Conservation (phyloP, 2,113 vertebrate species). For the Chrysochloris asiatica region DNA sequence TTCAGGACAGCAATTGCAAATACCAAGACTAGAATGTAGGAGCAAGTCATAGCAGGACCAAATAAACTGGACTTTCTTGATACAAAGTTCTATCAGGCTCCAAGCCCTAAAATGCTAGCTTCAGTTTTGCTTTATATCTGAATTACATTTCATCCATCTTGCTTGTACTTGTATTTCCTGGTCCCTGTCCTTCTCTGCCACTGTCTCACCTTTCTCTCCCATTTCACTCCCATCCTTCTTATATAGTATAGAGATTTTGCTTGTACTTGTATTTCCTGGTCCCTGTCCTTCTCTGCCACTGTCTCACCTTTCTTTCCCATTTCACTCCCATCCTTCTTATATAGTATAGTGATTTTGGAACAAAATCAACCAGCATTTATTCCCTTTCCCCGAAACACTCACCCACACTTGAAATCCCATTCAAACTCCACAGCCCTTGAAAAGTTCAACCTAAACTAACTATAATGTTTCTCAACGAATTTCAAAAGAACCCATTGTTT, state of each 20-base stretch:
- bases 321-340: neutral
- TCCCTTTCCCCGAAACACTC: neutral
- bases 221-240: neutral
- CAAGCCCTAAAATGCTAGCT: neutral
- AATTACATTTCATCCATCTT: neutral
- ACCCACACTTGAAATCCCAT: neutral
- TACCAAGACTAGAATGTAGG: neutral
- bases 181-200: neutral
- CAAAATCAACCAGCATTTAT: neutral
- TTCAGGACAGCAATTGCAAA: neutral
- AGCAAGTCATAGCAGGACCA: neutral
- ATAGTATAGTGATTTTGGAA: no score
- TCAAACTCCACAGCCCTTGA: neutral
- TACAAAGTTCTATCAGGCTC: neutral
- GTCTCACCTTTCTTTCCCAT: neutral
- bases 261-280: neutral
- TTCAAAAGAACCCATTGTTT: conserved; percentile 24
- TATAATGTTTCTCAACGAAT: neutral
- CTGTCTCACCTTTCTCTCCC: no score
- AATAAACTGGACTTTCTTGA: conserved; percentile 30
- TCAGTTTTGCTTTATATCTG: neutral
- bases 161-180: neutral
- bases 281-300: neutral
- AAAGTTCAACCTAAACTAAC: neutral
- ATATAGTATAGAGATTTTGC: no score